phyloP scores from a whole-genome alignment of 1,140 invertebrate species.

The Leptonema lineaticorne region DNA sequence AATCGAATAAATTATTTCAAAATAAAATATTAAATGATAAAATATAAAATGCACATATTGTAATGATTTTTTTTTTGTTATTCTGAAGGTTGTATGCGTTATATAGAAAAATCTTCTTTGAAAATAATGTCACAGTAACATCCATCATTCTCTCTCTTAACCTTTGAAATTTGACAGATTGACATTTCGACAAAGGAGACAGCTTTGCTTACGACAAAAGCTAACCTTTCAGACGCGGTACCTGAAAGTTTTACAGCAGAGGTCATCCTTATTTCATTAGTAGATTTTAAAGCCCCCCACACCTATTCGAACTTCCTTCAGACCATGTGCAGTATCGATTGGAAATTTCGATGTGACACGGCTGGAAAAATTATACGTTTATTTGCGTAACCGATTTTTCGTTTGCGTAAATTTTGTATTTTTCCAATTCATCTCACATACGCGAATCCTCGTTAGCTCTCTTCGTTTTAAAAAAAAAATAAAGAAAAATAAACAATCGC shows the following conservation, averaged over 20 bases:
- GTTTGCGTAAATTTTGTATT: neutral
- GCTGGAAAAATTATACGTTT: neutral
- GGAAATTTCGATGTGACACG: neutral
- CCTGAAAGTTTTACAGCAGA: neutral
- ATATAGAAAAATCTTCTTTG: too few relatives aligned
- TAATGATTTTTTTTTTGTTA: too few relatives aligned
- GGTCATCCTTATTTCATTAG: slow-evolving; percentile 13
- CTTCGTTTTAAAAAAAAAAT: neutral
- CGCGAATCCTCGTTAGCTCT: slow-evolving; percentile 12
- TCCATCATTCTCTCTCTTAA: slow-evolving; percentile 26
- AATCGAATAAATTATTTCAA: too few relatives aligned
- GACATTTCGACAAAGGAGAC: slow-evolving; percentile 27
- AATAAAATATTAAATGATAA: too few relatives aligned
- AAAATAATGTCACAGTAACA: slow-evolving; percentile 23
- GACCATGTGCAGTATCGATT: neutral
- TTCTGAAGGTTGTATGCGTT: too few relatives aligned
- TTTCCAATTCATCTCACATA: slow-evolving; percentile 11
- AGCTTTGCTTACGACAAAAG: slow-evolving; percentile 24
- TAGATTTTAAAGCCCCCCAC: neutral
- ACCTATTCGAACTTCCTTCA: neutral
- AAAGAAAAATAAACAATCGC: slow-evolving; percentile 5
- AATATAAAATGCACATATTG: too few relatives aligned
- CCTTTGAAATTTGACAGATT: slow-evolving; percentile 27
- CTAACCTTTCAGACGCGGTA: slow-evolving; percentile 23
- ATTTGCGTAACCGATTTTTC: neutral